These are phyloP conservation scores for Crypturellus tataupa DNA, from an alignment of 2,797 vertebrate genomes.

Conservation along the genomic window DNA sequence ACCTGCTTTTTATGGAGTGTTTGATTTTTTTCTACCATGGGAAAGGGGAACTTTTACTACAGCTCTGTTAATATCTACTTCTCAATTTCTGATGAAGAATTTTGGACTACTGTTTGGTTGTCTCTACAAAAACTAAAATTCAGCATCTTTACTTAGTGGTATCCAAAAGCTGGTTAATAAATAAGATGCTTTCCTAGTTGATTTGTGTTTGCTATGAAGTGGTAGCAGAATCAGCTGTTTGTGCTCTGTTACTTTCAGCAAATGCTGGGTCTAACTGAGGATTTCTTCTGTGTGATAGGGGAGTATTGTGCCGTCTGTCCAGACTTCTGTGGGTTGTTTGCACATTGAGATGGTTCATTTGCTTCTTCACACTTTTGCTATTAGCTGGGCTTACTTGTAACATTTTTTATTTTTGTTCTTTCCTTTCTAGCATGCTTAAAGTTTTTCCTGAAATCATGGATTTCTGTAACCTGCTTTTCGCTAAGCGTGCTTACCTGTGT, in stretches of 20 bases:
- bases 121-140: background rate
- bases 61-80: background rate
- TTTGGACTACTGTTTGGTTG: background rate
- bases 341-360: rapidly evolving
- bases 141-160: no score
- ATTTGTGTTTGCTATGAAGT: background rate
- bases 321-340: background rate
- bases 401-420: background rate
- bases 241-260: background rate
- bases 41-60: background rate
- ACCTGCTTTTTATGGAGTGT: rapidly evolving
- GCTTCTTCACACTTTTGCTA: rapidly evolving
- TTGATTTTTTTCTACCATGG: background rate
- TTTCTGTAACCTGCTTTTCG: background rate
- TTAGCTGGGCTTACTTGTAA: background rate
- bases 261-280: rapidly evolving
- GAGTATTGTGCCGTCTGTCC: background rate
- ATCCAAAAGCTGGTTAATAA: background rate
- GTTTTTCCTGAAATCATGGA: background rate
- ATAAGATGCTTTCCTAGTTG: background rate
- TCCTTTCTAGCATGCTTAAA: background rate
- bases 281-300: background rate
- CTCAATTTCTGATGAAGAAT: background rate
- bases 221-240: rapidly evolving
- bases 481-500: background rate